Base-by-base conservation (phyloP, 2,888 invertebrate species). In the Ernsta delagoae region DNA sequence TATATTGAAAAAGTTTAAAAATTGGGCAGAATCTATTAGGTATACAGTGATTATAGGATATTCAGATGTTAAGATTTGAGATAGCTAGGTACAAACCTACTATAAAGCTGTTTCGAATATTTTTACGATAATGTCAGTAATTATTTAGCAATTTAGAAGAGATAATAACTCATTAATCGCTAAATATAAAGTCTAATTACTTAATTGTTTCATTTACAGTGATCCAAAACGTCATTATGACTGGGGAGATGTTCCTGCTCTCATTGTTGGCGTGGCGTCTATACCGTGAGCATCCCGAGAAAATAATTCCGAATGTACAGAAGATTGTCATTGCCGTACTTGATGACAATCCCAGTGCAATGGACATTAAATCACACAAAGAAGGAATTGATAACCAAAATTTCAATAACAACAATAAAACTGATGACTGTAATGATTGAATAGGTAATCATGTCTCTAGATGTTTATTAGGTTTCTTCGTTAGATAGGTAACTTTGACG, bases 211-310 rank as follows among this genome's bases (percentile, higher is more conserved):
- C 50, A 39, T 60, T 79, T 78, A 7, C 94, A 96, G 96, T 96
- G 83, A 94, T 96, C 73, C 95, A 95, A 87, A 96, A 96, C 84
- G 89, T 94, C 50, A 79, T 95, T 75, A 95, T 96, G 93, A 87
- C 96, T 77, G 80, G 95, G 75, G 96, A 96, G 86, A 96, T 96
- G 96, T 88, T 96, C 66, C 78, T 96, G 63, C 89, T 96, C 54
- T 94, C 95, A 56, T 87, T 94, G 71, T 92, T 95, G 78, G 96
- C 96, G 0, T 93, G 95, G 82, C 87, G 90, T 70, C 80, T 96
- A 59, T 96, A 96, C 87, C 94, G 94, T 70, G 84, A 84, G 54
- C 83, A 88, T 0, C 83, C 87, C 0, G 84, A 81, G 0, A 91
- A 90, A 74, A 74, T 78, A 8, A 65, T 83, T 3, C 84, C 82